phyloP scores from a whole-genome alignment of 2,113 vertebrate species.

The Cyanoderma ruficeps region DNA sequence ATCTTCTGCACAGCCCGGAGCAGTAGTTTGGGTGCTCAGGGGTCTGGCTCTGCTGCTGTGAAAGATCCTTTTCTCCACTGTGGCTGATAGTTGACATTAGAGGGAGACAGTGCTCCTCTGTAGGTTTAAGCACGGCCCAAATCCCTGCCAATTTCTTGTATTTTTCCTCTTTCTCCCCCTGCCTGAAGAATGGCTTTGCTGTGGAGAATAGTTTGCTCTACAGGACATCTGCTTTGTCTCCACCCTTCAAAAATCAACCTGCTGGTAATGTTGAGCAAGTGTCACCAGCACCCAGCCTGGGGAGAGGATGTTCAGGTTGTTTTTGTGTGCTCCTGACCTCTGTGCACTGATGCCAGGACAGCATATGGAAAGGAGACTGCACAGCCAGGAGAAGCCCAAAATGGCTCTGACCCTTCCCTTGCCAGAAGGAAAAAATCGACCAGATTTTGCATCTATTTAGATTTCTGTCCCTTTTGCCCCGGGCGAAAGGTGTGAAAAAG shows the following conservation, averaged over 20 bases:
- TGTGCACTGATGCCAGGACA: not conserved
- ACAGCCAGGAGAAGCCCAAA: not conserved
- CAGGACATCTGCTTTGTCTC: not conserved
- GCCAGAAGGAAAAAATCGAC: not conserved
- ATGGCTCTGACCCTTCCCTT: not conserved
- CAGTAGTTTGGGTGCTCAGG: not conserved
- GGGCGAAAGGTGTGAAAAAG: not conserved
- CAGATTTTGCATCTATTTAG: not conserved
- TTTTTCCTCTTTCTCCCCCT: not conserved
- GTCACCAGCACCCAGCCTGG: accelerated
- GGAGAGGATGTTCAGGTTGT: not conserved
- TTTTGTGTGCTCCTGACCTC: not conserved
- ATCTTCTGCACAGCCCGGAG: not conserved
- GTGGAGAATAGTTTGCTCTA: not conserved
- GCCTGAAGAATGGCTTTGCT: not conserved
- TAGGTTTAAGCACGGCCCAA: not conserved
- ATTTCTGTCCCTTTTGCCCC: not conserved
- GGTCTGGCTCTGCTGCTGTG: not conserved
- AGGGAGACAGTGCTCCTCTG: not conserved
- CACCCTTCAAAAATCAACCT: not conserved
- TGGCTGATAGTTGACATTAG: not conserved
- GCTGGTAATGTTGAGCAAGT: not conserved
- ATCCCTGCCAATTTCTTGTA: not conserved
- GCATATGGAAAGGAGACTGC: not conserved
- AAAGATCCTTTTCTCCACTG: not conserved